phyloP scores from a whole-genome alignment of 2,888 invertebrate species.

The Hirtodrosophila alboralis region DNA sequence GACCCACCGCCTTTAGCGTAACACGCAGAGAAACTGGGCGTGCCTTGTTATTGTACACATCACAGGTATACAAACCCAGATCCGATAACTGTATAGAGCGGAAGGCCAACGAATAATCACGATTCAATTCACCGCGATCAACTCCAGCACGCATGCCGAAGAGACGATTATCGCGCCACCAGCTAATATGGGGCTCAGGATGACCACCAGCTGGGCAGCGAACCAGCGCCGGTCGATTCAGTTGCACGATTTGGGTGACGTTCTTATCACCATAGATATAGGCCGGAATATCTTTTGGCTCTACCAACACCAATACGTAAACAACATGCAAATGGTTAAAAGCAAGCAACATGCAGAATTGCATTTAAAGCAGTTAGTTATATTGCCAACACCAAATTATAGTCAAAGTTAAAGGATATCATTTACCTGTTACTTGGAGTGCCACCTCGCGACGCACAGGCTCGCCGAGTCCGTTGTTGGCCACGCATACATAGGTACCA shows the following conservation, averaged over 20 bases:
- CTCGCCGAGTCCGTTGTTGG: constrained; percentile 90
- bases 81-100: constrained; percentile 88
- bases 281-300: constrained; percentile 83
- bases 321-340: constrained; percentile 48
- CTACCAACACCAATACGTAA: constrained; percentile 56
- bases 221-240: constrained; percentile 89
- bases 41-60: constrained; percentile 93
- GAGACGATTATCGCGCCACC: constrained; percentile 92
- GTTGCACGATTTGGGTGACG: constrained; percentile 87
- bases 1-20: constrained; percentile 89
- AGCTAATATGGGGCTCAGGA: constrained; percentile 91
- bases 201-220: constrained; percentile 93
- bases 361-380: constrained; percentile 56
- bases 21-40: constrained; percentile 91
- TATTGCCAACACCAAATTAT: constrained; percentile 58
- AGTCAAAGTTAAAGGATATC: background rate
- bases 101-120: constrained; percentile 91
- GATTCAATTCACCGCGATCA: constrained; percentile 86
- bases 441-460: constrained; percentile 88
- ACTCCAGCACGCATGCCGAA: constrained; percentile 87
- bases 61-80: constrained; percentile 94
- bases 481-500: constrained; percentile 93
- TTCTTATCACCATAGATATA: constrained; percentile 89
- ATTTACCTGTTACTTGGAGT: constrained; percentile 90
- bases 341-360: constrained; percentile 48